Base-by-base conservation (phyloP, 2,113 vertebrate genomes). In the Eublepharis macularius region DNA sequence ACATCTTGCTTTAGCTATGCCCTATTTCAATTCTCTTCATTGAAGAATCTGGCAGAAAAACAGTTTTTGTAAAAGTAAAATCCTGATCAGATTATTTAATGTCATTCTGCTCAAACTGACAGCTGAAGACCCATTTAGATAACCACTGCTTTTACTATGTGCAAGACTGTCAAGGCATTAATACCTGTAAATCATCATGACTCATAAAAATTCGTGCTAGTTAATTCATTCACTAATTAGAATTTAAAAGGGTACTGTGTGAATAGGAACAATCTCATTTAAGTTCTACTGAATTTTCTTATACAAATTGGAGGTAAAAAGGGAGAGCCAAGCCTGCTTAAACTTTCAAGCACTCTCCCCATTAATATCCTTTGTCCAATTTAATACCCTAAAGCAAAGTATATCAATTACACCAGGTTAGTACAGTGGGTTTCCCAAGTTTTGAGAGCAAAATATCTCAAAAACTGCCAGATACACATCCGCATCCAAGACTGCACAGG, bases 171-270 rank as follows among this genome's bases (percentile, higher is more conserved):
- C 82, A 73, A 88, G 89, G 88, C 83, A 80, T 92, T 92, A 92
- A 87, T 88, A 89, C 90, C 87, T 93, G 65, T 91, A 93, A 91
- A 86, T 93, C 88, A 91, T 84, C 68, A 84, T 88, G 85, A 92
- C 88, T 93, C 87, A 92, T 90, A 89, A 93, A 91, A 91, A 90
- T 89, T 86, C 88, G 84, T 75, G 86, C 89, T 74, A 87, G 89
- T 87, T 91, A 85, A 92, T 87, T 92, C 83, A 77, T 79, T 77
- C 82, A 82, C 89, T 92, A 90, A 90, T 93, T 88, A 91, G 89
- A 92, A 93, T 89, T 86, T 93, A 87, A 88, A 93, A 90, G 86
- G 69, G 79, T 57, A 43, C 81, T 32, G 34, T 16, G 60, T 87
- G 88, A 80, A 81, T 87, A 91, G 81, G 86, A 76, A 76, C 79